These are phyloP conservation scores for Dipodomys spectabilis DNA, from an alignment of 2,113 vertebrate species.

Conservation along the genomic window DNA sequence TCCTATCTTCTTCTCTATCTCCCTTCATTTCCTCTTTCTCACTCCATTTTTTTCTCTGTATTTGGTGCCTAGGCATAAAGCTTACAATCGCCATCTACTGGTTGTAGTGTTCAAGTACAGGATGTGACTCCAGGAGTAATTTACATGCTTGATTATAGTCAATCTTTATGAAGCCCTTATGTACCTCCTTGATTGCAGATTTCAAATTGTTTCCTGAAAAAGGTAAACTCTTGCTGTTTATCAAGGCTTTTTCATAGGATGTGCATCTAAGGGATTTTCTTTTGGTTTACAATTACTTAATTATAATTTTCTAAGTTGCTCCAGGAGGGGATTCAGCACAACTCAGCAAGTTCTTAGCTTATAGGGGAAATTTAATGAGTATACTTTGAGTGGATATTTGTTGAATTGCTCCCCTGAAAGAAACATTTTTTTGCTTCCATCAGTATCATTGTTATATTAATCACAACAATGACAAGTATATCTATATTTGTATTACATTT, in stretches of 20 bases:
- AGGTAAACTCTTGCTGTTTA: neutral
- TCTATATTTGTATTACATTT: neutral
- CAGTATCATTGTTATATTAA: neutral
- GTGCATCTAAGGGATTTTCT: neutral
- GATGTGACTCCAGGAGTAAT: neutral
- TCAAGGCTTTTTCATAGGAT: constrained; percentile 18
- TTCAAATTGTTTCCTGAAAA: constrained; percentile 8
- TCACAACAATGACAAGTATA: neutral
- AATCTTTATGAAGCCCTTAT: neutral
- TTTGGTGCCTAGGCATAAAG: constrained; percentile 42
- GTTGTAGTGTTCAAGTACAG: constrained; percentile 39
- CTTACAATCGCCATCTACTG: constrained; percentile 66
- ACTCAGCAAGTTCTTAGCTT: neutral
- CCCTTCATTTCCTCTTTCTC: neutral
- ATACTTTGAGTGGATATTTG: constrained; percentile 13
- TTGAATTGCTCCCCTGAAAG: neutral
- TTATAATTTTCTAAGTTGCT: constrained; percentile 18
- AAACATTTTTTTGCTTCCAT: neutral
- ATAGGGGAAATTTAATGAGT: constrained; percentile 19
- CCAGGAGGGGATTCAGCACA: neutral
- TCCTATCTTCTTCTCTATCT: constrained; percentile 16
- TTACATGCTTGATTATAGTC: neutral
- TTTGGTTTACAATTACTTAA: neutral
- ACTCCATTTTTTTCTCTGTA: neutral
- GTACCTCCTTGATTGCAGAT: neutral